Evolutionary conservation across 2,888 invertebrate species (phyloP).

Genomic region (Orthosia incerta): DNA sequence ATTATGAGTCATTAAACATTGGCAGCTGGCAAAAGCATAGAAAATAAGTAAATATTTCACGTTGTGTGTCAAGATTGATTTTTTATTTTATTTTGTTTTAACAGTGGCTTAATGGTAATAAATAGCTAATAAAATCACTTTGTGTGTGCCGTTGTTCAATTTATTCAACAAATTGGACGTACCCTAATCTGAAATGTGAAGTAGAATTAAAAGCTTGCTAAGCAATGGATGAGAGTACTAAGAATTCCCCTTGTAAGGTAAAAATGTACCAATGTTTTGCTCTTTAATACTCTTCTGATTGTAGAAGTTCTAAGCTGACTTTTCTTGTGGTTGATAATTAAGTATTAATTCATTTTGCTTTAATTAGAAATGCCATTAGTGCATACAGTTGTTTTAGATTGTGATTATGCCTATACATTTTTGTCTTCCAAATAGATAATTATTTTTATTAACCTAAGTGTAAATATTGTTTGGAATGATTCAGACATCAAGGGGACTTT

Average conservation of each 20-base stretch:
- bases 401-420: slow-evolving; percentile 52
- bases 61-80: slow-evolving; percentile 87
- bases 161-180: slow-evolving; percentile 78
- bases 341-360: slow-evolving; percentile 63
- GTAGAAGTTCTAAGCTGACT: slow-evolving; percentile 68
- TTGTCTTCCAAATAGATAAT: slow-evolving; percentile 43
- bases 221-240: slow-evolving; percentile 89
- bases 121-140: slow-evolving; percentile 87
- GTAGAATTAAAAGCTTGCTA: slow-evolving; percentile 80
- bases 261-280: slow-evolving; percentile 80
- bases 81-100: slow-evolving; percentile 87
- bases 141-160: slow-evolving; percentile 83
- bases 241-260: slow-evolving; percentile 90
- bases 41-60: slow-evolving; percentile 86
- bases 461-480: slow-evolving; percentile 47
- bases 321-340: slow-evolving; percentile 62
- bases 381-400: slow-evolving; percentile 59
- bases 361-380: slow-evolving; percentile 61
- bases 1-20: slow-evolving; percentile 66
- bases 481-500: slow-evolving; percentile 65
- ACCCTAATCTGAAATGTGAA: slow-evolving; percentile 86
- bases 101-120: slow-evolving; percentile 88
- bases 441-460: slow-evolving; percentile 44
- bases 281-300: slow-evolving; percentile 70
- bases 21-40: slow-evolving; percentile 72